Conservation (phyloP, 2,113 vertebrate species). For the Emydura subglobosa region DNA sequence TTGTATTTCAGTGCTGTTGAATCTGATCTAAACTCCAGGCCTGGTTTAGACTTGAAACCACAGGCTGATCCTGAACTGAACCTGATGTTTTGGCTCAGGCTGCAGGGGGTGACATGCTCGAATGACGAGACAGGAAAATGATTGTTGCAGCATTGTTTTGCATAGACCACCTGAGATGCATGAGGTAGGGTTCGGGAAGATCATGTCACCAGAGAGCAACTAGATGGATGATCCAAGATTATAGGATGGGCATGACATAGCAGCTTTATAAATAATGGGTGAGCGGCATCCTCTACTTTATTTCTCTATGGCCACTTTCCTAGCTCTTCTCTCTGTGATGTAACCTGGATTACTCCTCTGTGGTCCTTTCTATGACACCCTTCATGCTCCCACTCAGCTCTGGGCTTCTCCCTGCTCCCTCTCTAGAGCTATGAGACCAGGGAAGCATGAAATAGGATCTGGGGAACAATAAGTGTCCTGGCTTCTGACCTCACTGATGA, state of each 20-base stretch:
- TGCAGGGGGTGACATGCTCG: not conserved
- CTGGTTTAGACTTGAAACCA: conserved; percentile 40
- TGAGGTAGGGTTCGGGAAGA: not conserved
- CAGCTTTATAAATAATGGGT: not conserved
- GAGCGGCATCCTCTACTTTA: not conserved
- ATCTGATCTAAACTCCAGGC: conserved; percentile 6
- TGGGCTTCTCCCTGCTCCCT: not conserved
- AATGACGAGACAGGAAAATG: conserved; percentile 34
- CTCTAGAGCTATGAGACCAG: not conserved
- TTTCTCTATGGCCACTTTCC: not conserved
- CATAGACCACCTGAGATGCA: not conserved
- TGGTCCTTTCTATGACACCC: not conserved
- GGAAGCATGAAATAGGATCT: conserved; percentile 32
- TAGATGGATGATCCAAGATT: not conserved
- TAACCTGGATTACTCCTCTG: not conserved
- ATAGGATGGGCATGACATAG: not conserved
- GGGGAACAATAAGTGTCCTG: not conserved
- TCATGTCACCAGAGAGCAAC: not conserved
- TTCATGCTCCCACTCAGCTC: not conserved
- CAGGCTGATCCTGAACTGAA: conserved; percentile 16
- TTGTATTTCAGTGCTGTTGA: conserved; percentile 46
- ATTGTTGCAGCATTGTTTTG: conserved; percentile 32
- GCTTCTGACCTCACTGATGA: not conserved
- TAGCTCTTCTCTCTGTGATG: not conserved
- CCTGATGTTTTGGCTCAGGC: conserved; percentile 21